These are phyloP conservation scores for Oedothorax gibbosus DNA, from an alignment of 1,140 invertebrate genomes.

Conservation along the genomic window DNA sequence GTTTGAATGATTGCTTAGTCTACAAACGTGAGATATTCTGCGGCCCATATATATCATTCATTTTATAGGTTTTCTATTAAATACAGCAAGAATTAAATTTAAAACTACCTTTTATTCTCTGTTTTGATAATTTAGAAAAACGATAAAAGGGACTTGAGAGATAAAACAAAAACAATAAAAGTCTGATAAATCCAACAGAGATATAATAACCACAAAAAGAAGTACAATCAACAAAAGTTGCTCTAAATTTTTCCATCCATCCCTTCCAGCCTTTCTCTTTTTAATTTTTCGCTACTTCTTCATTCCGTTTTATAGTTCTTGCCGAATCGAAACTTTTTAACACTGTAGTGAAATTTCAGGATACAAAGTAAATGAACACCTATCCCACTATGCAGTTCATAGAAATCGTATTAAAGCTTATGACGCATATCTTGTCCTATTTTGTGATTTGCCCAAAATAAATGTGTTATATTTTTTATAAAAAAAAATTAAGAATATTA, in stretches of 20 bases:
- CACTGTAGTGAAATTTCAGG: constrained; percentile 40
- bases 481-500: too few species aligned
- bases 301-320: constrained; percentile 51
- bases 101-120: too few species aligned
- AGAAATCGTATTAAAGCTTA: too few species aligned
- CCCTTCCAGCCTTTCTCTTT: background rate
- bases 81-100: too few species aligned
- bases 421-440: too few species aligned
- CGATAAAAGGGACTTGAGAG: background rate
- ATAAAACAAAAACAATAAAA: background rate
- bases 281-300: background rate
- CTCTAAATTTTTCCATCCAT: constrained; percentile 1
- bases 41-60: too few species aligned
- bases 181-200: constrained; percentile 40
- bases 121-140: background rate
- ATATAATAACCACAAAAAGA: constrained; percentile 43
- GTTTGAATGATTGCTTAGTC: too few species aligned
- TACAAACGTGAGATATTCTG: too few species aligned
- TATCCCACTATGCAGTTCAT: too few species aligned
- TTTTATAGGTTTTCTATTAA: too few species aligned
- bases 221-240: constrained; percentile 41
- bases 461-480: too few species aligned
- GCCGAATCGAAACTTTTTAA: constrained; percentile 44
- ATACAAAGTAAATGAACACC: background rate
- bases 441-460: too few species aligned